Evolutionary conservation across 64 coral and sea anemone species (phyloP).

Genomic region (Stichodactyla helianthus): DNA sequence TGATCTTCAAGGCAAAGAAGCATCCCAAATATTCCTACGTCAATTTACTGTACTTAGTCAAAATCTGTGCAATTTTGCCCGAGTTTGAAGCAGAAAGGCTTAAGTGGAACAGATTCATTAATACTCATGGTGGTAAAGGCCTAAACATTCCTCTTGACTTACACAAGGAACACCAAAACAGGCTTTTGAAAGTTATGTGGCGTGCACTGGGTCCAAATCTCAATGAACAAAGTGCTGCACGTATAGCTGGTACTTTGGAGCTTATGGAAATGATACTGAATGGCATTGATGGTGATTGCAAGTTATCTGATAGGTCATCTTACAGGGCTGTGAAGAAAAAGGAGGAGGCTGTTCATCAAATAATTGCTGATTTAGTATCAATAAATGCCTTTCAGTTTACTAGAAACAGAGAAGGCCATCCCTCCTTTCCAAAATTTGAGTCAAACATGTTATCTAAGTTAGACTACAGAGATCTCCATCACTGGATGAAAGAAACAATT

Average conservation of each 20-base stretch:
- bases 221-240: background rate
- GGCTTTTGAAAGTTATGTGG: background rate
- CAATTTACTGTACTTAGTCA: background rate
- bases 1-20: background rate
- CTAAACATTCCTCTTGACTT: background rate
- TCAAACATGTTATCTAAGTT: background rate
- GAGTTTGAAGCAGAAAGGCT: background rate
- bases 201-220: background rate
- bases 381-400: background rate
- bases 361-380: background rate
- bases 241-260: background rate
- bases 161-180: background rate
- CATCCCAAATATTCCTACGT: constrained; percentile 28
- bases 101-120: background rate
- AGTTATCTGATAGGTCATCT: background rate
- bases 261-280: background rate
- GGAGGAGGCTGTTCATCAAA: background rate
- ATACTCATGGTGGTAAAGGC: background rate
- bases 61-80: background rate
- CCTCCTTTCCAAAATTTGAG: constrained; percentile 22
- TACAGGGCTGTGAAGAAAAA: background rate
- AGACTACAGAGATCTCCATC: constrained; percentile 36
- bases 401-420: constrained; percentile 18
- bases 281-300: background rate
- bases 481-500: constrained; percentile 16